A percentile compares a stretch with the other conserved stretches of the same genome.
These are phyloP conservation scores for Dryocosmus kuriphilus DNA, from an alignment of 2,888 invertebrate species.

Conservation along the genomic window DNA sequence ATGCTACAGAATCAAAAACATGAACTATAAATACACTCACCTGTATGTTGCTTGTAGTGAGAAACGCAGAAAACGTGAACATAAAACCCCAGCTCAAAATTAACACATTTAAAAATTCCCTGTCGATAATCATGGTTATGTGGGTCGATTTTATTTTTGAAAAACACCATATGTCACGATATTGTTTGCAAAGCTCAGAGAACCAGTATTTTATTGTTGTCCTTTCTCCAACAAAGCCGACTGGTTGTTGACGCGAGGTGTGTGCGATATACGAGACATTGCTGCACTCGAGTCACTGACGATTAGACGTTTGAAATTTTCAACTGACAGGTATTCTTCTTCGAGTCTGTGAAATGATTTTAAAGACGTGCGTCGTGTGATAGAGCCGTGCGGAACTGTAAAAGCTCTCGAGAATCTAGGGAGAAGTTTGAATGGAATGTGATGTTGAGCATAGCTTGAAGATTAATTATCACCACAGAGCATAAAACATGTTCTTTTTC, in stretches of 20 bases:
- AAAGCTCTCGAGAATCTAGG: constrained; percentile 24
- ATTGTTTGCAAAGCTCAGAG: not conserved
- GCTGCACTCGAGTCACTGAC: constrained; percentile 37
- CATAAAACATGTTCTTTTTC: constrained; percentile 18
- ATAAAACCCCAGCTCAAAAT: constrained; percentile 35
- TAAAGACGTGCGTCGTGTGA: constrained; percentile 28
- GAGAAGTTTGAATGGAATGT: constrained; percentile 30
- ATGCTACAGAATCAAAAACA: constrained; percentile 37
- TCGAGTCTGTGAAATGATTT: constrained; percentile 29
- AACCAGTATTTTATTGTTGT: constrained; percentile 6
- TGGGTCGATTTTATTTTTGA: constrained; percentile 19
- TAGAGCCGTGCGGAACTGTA: constrained; percentile 24
- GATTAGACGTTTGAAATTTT: constrained; percentile 28
- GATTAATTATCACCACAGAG: constrained; percentile 15
- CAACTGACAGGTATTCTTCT: constrained; percentile 34
- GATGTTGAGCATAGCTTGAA: constrained; percentile 26
- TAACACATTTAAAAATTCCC: constrained; percentile 30
- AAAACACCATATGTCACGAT: constrained; percentile 32
- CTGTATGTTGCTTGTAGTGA: constrained; percentile 36
- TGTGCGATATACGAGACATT: constrained; percentile 35
- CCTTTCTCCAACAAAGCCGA: constrained; percentile 1
- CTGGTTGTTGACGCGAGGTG: constrained; percentile 15
- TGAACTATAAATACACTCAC: constrained; percentile 39
- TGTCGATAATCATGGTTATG: constrained; percentile 34
- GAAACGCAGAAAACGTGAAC: constrained; percentile 39